Evolutionary conservation across 2,888 invertebrate genomes (phyloP), one percentile per base, ranked within the genome.

Genomic region (Salpingus planirostris): DNA sequence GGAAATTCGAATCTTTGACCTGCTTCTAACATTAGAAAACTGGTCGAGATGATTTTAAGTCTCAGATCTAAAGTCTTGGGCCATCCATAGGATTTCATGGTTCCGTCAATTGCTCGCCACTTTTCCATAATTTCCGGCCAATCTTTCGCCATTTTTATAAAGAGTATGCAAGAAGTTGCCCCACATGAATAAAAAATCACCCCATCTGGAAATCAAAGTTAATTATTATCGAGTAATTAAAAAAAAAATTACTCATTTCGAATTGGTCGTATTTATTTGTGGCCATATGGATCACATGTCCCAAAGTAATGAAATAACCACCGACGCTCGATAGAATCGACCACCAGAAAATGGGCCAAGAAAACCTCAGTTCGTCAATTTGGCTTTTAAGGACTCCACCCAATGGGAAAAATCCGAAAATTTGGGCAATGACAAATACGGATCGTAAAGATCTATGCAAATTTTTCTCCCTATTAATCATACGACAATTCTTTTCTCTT

Each of bases 381-480:
- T 24, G 21, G 7, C 11, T 10, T 5, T 4, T 22, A 10, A 38
- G 13, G 7, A 38, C 29, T n/a, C 31, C 31, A 14, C 25, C 24
- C 4, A 34, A 10, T 13, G 38, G 38, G 14, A 38, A 38, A 21
- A 26, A 27, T 4, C 37, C 37, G 13, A 38, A 38, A n/a, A 38
- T n/a, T 21, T 38, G 37, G 3, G 33, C 37, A 11, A 30, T 30
- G 5, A 38, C 15, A n/a, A 38, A 14, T 21, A 38, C 7, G 23
- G 23, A 27, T 24, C 30, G 13, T 8, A 38, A 12, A 7, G 37
- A 38, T 18, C 29, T 38, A 11, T 38, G 37, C 11, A 34, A 14
- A 15, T 27, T 27, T 8, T 27, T 27, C 3, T 11, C 25, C n/a
- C n/a, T n/a, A n/a, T n/a, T n/a, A n/a, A n/a, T n/a, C n/a, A n/a